A percentile compares a stretch with the other conserved stretches of the same genome.
Conservation (phyloP, 2,888 invertebrate genomes). For the Sicus ferrugineus region DNA sequence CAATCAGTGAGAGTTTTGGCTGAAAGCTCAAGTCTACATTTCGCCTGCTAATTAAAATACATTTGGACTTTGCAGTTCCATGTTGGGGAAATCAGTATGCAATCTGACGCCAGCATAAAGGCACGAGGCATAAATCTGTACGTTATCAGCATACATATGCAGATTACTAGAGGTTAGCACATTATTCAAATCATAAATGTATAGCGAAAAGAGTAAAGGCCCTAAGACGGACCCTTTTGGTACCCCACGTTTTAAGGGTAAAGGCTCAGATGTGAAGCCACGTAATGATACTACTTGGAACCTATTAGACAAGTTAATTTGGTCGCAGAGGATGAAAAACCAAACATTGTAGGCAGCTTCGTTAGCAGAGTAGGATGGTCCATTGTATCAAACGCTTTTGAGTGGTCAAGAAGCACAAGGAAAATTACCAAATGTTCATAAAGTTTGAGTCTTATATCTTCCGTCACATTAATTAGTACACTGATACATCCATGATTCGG, state of each 20-base stretch:
- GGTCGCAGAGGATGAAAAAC: not conserved
- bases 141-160: conserved; percentile 13
- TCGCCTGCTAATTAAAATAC: too few relatives aligned
- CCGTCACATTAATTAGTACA: not conserved
- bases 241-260: not conserved
- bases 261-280: not conserved
- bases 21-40: too few relatives aligned
- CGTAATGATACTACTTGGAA: not conserved
- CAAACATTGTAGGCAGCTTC: not conserved
- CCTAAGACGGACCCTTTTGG: conserved; percentile 3
- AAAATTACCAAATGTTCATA: not conserved
- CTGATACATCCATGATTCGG: not conserved
- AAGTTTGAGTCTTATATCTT: not conserved
- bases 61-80: too few relatives aligned
- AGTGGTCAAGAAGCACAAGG: not conserved
- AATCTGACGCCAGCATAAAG: not conserved
- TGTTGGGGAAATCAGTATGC: too few relatives aligned
- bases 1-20: too few relatives aligned
- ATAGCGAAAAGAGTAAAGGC: conserved; percentile 1
- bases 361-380: not conserved
- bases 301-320: not conserved
- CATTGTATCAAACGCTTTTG: not conserved
- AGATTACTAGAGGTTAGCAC: not conserved
- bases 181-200: not conserved
- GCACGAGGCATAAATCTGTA: not conserved